Conservation (phyloP, 1,140 invertebrate genomes). For the Lepidurus apus region DNA sequence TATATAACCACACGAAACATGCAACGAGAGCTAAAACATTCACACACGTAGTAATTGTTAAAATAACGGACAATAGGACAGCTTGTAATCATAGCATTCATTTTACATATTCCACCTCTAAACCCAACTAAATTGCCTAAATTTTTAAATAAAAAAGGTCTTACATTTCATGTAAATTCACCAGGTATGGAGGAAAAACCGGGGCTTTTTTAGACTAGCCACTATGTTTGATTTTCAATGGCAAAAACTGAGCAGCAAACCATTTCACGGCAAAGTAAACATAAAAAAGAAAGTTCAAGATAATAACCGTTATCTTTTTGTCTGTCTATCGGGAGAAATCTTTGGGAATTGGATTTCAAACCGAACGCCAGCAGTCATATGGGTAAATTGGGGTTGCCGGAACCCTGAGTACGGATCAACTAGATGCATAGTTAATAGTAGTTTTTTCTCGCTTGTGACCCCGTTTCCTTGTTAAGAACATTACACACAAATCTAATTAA, state of each 20-base stretch:
- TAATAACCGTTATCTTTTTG: not conserved
- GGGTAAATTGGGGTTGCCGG: not conserved
- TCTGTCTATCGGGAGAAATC: not conserved
- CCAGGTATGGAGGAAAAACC: not conserved
- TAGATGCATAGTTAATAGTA: slow-evolving; percentile 10
- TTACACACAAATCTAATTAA: too few relatives aligned
- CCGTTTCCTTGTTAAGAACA: too few relatives aligned
- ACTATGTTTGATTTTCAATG: not conserved
- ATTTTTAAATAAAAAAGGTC: not conserved
- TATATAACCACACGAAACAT: not conserved
- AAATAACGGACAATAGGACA: not conserved
- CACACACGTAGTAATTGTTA: not conserved
- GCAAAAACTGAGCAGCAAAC: not conserved
- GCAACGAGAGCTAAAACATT: not conserved
- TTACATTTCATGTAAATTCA: slow-evolving; percentile 9
- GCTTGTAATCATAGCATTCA: slow-evolving; percentile 6
- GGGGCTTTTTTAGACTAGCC: slow-evolving; percentile 3
- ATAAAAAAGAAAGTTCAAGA: not conserved
- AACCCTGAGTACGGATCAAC: slow-evolving; percentile 17
- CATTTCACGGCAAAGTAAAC: slow-evolving; percentile 1
- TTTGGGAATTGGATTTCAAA: not conserved
- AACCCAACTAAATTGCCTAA: not conserved
- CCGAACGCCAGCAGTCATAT: not conserved
- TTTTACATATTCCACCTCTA: not conserved
- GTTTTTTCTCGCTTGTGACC: not conserved